Conservation (phyloP, 2,113 vertebrate genomes). For the Empidonax traillii region DNA sequence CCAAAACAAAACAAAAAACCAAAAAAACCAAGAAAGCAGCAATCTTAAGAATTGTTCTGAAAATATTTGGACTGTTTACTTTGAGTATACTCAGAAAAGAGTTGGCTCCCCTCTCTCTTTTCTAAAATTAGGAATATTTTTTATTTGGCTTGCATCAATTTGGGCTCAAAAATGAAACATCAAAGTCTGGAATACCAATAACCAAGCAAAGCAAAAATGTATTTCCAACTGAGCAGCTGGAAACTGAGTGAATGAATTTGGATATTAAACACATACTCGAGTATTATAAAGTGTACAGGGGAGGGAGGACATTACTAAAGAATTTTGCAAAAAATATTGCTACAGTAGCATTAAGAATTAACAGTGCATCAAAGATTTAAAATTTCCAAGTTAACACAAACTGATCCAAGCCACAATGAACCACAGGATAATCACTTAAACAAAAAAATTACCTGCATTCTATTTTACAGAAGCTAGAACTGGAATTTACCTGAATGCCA, state of each 20-base stretch:
- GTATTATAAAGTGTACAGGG: neutral
- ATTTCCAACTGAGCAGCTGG: slow-evolving; percentile 19
- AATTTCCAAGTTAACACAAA: slow-evolving; percentile 30
- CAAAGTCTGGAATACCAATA: neutral
- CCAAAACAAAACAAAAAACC: neutral
- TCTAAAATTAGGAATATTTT: neutral
- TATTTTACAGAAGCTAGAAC: slow-evolving; percentile 15
- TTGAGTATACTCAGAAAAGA: neutral
- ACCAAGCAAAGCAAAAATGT: neutral
- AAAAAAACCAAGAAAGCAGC: neutral
- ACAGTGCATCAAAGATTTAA: slow-evolving; percentile 63
- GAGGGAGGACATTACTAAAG: slow-evolving; percentile 7
- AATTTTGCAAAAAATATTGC: slow-evolving; percentile 37
- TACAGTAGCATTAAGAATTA: slow-evolving; percentile 63
- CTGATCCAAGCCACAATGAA: slow-evolving; percentile 16
- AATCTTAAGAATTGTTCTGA: neutral
- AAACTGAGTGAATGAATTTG: slow-evolving; percentile 2
- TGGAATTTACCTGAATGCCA: slow-evolving; percentile 43
- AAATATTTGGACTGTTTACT: neutral
- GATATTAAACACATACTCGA: slow-evolving; percentile 6
- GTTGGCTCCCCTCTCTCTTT: neutral
- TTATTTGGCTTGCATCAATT: neutral
- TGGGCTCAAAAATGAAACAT: neutral
- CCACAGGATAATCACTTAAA: slow-evolving; percentile 30
- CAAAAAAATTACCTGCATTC: slow-evolving; percentile 5